Evolutionary conservation across 2,888 invertebrate genomes (phyloP), one percentile per base, ranked within the genome.

Genomic region (Schizotus pectinicornis): DNA sequence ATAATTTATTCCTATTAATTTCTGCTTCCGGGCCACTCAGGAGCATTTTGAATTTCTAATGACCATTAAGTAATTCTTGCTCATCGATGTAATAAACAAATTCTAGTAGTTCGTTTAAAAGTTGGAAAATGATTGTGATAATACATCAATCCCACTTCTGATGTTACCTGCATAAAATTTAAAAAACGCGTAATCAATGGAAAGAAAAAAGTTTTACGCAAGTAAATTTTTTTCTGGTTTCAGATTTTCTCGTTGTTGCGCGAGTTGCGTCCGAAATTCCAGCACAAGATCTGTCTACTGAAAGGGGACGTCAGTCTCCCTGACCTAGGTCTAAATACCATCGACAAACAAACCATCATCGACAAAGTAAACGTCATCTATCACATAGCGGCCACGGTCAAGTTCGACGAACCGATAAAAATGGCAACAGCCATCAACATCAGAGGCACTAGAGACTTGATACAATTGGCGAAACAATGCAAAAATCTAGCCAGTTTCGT

Each of bases 211-310:
- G 22, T 22, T 22, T 22, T 2, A 3, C 22, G 5, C 2, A 22
- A 22, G 5, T 22, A 3, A 22, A 3, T 2, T 22, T 22, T 33
- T 33, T 34, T 57, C 62, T 48, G 48, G 11, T 72, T 74, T 2
- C 59, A 84, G 85, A 68, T 84, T 14, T 85, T 82, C 67, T 80
- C 82, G 57, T 75, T 79, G 5, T 65, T 87, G 55, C 81, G 80
- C 63, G 73, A 79, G 36, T 79, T 81, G 59, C 69, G 78, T 39
- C 85, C 85, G 0, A 81, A 82, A 55, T 82, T 81, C 62, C 74
- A 79, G 52, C 75, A 80, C 57, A 87, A 88, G 78, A 75, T 89
- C 45, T 76, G 81, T 30, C 80, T 84, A 1, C 76, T 89, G 3
- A 75, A 77, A 13, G 86, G 86, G 1, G 86, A 87, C 69, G 81